Evolutionary conservation across 2,797 vertebrate species (phyloP).

Genomic region (Phataginus tetradactyla): DNA sequence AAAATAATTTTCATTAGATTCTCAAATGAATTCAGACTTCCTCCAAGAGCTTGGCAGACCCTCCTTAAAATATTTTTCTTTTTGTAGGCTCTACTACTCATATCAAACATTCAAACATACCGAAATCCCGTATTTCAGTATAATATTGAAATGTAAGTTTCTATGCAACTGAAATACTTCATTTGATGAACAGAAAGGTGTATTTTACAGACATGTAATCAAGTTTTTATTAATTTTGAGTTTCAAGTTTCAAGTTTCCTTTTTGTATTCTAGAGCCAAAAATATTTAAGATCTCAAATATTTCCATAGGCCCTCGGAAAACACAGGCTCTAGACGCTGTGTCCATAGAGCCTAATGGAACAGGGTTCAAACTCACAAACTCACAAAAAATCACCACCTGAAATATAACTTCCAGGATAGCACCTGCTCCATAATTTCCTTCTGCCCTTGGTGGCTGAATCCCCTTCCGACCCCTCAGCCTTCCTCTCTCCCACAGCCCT

Average conservation of each 20-base stretch:
- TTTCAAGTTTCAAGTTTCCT: not conserved
- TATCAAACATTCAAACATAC: not conserved
- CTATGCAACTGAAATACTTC: not conserved
- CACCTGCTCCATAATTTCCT: not conserved
- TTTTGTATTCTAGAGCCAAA: not conserved
- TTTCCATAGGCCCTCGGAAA: not conserved
- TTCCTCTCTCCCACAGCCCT: not conserved
- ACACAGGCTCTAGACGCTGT: not conserved
- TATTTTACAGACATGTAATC: not conserved
- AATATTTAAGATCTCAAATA: not conserved
- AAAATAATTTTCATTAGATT: not conserved
- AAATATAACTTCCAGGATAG: not conserved
- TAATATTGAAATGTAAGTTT: not conserved
- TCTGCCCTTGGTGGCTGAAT: not conserved
- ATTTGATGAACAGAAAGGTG: not conserved
- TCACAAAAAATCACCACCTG: not conserved
- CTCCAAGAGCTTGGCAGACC: not conserved
- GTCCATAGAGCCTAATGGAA: fast-evolving
- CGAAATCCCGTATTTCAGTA: not conserved
- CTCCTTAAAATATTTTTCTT: not conserved
- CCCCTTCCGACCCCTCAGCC: not conserved
- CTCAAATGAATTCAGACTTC: not conserved
- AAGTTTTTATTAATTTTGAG: not conserved
- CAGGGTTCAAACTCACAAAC: not conserved
- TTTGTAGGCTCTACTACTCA: not conserved